Evolutionary conservation across 2,797 vertebrate genomes (phyloP), one percentile per base, ranked within the genome.

Genomic region (Brachyalestes nurse): DNA sequence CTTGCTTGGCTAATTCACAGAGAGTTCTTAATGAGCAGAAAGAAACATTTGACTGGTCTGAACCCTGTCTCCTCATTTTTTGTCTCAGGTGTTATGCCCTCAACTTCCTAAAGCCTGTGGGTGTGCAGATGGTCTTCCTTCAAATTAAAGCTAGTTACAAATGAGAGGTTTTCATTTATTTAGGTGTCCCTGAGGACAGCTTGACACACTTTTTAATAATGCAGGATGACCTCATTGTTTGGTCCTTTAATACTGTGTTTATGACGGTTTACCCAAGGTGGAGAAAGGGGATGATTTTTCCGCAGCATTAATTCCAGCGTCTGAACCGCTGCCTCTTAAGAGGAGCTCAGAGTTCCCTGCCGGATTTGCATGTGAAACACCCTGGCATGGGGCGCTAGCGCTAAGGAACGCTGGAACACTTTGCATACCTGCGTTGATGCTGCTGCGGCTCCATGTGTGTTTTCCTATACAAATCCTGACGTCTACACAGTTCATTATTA

Each of bases 51-150:
- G 62, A 19, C 17, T 65, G 40, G 7, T 10, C 38, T 19, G 67
- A 53, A 51, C 47, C 65, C 25, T 7, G 67, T n/a, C 49, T 64
- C 25, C 2, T 75, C 47, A 5, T 9, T 21, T 42, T 60, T 57
- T 72, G 77, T 80, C 81, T 80, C 57, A 81, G 67, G 81, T 86
- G 45, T 79, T 71, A 65, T 57, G 40, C 17, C 80, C 45, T 42
- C 72, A 40, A 72, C 45, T 45, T 34, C 28, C 78, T 62, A 61
- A 70, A 80, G 66, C 66, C 69, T 69, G 42, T 13, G 14, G 66
- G 40, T n/a, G 9, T 19, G 66, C 42, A 49, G 42, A 47, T 10
- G 66, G 23, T 23, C 16, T 16, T 8, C 17, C 28, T 38, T 9
- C 65, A 67, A 23, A 67, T 67, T 67, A 45, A 21, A 19, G 8